Evolutionary conservation across 1,140 invertebrate genomes (phyloP), one percentile per base, ranked within the genome.

Genomic region (Heliconius melpomene): DNA sequence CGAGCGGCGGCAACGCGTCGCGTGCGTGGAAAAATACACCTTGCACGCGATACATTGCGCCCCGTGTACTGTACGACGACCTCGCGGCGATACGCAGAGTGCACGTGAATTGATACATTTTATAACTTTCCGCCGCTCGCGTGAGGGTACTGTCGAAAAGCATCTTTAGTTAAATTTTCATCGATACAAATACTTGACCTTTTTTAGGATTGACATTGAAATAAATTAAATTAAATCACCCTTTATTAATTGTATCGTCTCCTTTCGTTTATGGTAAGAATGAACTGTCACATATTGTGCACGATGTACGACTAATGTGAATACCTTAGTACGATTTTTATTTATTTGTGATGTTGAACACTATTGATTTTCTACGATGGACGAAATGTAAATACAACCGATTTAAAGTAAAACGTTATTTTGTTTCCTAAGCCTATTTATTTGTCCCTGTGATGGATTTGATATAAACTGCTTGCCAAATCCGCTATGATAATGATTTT

Each of bases 271-370:
- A 86, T 88, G 88, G 86, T 93, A 90, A 90, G 89, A 91, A 89
- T 90, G 89, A 88, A 84, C 88, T 91, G 87, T 91, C 90, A 87
- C 89, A 91, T 92, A 89, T 89, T 91, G 87, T 93, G 89, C 92
- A 92, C 89, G 85, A 86, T 91, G 86, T 93, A 92, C 89, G 88
- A 88, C 87, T 89, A 87, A 90, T 92, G 91, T 94, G 90, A 91
- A 94, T 93, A 94, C 90, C 90, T 94, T 94, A 94, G 93, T 92
- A 92, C 89, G 91, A 93, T 93, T 93, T 91, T 93, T 91, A 94
- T 93, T 94, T 94, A 94, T 94, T 94, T 94, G 93, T 93, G 91
- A 94, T 94, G 91, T 94, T 93, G 89, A 94, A 93, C 90, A 93
- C 90, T 91, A 91, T 91, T 94, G 90, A 94, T 94, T 94, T 94